A percentile compares a stretch with the other conserved stretches of the same genome.
phyloP scores from a whole-genome alignment of 2,888 invertebrate genomes.

The Tenthredo distinguenda region DNA sequence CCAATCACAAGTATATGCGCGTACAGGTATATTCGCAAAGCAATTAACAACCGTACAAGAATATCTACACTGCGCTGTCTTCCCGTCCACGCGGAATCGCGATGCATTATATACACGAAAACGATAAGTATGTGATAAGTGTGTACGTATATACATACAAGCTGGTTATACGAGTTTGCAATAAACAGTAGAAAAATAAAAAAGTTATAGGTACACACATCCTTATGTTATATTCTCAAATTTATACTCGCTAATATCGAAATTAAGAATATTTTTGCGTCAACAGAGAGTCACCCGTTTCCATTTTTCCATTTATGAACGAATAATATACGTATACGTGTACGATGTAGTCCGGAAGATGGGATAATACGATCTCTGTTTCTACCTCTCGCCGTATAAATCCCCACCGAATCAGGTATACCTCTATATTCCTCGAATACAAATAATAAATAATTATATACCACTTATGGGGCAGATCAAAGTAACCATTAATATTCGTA shows the following conservation, averaged over 20 bases:
- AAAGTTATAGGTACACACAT: not conserved
- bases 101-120: not conserved
- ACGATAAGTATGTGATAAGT: not conserved
- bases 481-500: slow-evolving; percentile 9
- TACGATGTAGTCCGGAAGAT: not conserved
- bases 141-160: not conserved
- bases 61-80: not conserved
- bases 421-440: not conserved
- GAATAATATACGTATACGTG: too few species aligned
- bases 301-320: not conserved
- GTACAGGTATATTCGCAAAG: not conserved
- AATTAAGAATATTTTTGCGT: not conserved
- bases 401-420: not conserved
- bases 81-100: not conserved
- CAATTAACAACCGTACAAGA: not conserved
- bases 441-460: slow-evolving; percentile 4
- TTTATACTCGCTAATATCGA: not conserved
- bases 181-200: not conserved
- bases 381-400: not conserved
- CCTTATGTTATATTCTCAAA: not conserved
- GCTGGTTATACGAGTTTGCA: not conserved
- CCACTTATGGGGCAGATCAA: slow-evolving; percentile 27
- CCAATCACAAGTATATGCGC: not conserved
- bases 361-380: not conserved
- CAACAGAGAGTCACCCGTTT: not conserved